These are phyloP conservation scores for Glossophaga mutica DNA, from an alignment of 2,797 vertebrate species.

Conservation along the genomic window DNA sequence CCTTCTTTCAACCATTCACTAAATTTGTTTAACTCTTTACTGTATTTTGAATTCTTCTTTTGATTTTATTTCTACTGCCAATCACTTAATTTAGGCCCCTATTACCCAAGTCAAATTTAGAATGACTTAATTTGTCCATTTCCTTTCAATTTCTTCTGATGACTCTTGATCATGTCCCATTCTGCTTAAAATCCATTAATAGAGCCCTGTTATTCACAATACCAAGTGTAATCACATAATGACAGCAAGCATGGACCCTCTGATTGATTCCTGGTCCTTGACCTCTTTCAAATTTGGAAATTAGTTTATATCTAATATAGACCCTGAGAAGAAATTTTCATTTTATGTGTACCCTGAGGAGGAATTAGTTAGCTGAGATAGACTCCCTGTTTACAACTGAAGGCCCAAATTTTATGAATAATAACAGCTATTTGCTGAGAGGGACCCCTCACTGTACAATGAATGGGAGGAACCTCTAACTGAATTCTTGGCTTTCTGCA, in stretches of 20 bases:
- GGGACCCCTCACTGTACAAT: neutral
- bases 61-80: neutral
- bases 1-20: neutral
- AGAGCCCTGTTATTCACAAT: neutral
- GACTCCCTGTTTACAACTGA: too few relatives aligned
- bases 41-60: neutral
- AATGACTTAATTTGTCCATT: neutral
- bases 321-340: neutral
- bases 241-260: neutral
- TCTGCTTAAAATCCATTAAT: neutral
- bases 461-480: neutral
- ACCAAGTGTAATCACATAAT: neutral
- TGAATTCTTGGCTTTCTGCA: too few relatives aligned
- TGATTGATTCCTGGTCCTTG: neutral
- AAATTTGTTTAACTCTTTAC: neutral
- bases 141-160: neutral
- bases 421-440: neutral
- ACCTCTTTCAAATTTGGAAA: neutral
- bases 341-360: neutral
- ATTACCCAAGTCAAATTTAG: neutral
- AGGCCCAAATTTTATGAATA: neutral
- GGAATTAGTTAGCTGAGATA: neutral
- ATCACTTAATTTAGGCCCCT: neutral
- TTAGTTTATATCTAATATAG: neutral
- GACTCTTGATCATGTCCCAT: neutral